Percentiles rank a stretch among this genome's conserved stretches.
These are phyloP conservation scores for Drosophila aldrichi DNA, from an alignment of 2,888 invertebrate species.

Conservation along the genomic window DNA sequence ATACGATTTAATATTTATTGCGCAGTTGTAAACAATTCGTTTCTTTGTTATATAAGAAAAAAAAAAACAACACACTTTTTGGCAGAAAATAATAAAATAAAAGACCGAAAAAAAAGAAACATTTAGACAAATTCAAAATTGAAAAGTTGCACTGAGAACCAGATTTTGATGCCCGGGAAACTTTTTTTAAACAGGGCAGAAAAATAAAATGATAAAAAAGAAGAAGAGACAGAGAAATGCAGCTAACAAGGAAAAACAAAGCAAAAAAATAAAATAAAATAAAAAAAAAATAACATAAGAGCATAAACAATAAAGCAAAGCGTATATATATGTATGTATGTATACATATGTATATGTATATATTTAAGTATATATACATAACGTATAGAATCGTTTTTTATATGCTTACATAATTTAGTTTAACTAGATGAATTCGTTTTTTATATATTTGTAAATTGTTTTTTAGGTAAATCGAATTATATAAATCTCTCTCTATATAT, in stretches of 20 bases:
- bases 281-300: slow-evolving; percentile 18
- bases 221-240: slow-evolving; percentile 3
- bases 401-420: slow-evolving; percentile 55
- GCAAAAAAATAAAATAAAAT: too few species aligned
- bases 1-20: slow-evolving; percentile 46
- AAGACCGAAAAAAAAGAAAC: background rate
- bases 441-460: slow-evolving; percentile 81
- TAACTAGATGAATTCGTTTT: slow-evolving; percentile 76
- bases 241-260: slow-evolving; percentile 9
- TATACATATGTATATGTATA: slow-evolving; percentile 33
- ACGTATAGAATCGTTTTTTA: slow-evolving; percentile 60
- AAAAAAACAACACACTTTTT: background rate
- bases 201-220: slow-evolving; percentile 6
- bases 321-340: slow-evolving; percentile 23
- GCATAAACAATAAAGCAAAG: slow-evolving; percentile 34
- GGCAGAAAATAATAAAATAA: slow-evolving; percentile 6
- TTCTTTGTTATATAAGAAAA: slow-evolving; percentile 16
- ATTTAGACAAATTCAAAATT: slow-evolving; percentile 13
- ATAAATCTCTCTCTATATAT: slow-evolving; percentile 45
- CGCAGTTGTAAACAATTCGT: slow-evolving; percentile 42
- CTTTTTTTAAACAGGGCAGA: slow-evolving; percentile 13
- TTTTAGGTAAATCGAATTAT: slow-evolving; percentile 84
- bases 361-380: slow-evolving; percentile 28
- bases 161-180: slow-evolving; percentile 2
- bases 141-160: slow-evolving; percentile 29